A percentile compares a stretch with the other conserved stretches of the same genome.
Conservation (phyloP, 2,797 vertebrate species). For the Esox masquinongy region DNA sequence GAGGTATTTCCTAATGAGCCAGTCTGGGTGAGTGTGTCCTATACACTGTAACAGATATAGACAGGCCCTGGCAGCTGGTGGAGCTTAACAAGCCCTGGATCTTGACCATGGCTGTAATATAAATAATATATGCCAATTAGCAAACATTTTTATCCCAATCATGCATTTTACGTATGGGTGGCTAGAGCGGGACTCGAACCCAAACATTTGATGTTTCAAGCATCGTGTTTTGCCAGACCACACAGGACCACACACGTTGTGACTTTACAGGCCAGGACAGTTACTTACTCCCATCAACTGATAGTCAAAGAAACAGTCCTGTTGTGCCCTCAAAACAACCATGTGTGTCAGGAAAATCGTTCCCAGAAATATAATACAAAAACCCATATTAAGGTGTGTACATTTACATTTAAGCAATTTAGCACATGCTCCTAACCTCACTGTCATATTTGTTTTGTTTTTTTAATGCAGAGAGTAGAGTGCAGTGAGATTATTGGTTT, state of each 20-base stretch:
- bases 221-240: too few relatives aligned
- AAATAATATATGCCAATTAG: not conserved
- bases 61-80: conserved; percentile 61
- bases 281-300: not conserved
- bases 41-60: conserved; percentile 12
- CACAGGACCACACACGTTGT: not conserved
- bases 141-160: not conserved
- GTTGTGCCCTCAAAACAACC: too few relatives aligned
- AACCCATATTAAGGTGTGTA: not conserved
- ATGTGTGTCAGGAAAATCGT: not conserved
- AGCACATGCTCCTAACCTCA: too few relatives aligned
- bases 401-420: too few relatives aligned
- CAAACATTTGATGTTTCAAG: too few relatives aligned
- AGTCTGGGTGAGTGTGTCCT: conserved; percentile 44
- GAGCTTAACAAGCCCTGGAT: not conserved
- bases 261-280: conserved; percentile 23
- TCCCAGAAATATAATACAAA: not conserved
- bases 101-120: not conserved
- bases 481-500: not conserved
- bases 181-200: too few relatives aligned
- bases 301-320: not conserved
- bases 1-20: conserved; percentile 72
- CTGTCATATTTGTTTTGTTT: too few relatives aligned
- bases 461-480: not conserved
- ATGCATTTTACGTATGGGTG: not conserved